phyloP scores from a whole-genome alignment of 2,888 invertebrate species.

The Platyscelio sp. region DNA sequence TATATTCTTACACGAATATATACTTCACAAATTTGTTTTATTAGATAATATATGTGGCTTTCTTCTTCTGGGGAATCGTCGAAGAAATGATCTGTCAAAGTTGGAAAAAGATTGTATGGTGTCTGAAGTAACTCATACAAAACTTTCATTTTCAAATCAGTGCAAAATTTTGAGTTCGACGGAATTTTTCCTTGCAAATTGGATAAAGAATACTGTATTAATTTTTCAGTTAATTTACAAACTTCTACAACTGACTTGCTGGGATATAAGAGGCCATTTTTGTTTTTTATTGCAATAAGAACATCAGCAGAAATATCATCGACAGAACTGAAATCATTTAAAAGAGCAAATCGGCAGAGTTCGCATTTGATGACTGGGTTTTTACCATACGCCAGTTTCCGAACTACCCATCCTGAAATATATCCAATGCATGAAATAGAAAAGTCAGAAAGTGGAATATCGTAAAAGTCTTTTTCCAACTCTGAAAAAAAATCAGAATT shows the following conservation, averaged over 20 bases:
- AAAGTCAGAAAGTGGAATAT: constrained; percentile 14
- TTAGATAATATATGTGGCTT: constrained; percentile 34
- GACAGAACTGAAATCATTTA: constrained; percentile 9
- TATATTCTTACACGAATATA: constrained; percentile 45
- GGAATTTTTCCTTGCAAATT: background rate
- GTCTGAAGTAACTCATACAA: constrained; percentile 44
- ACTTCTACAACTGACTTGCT: constrained; percentile 57
- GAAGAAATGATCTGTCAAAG: constrained; percentile 52
- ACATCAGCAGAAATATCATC: background rate
- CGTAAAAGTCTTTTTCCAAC: no score
- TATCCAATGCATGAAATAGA: background rate
- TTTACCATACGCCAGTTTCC: constrained; percentile 39
- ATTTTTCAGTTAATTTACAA: constrained; percentile 16
- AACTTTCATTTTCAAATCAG: constrained; percentile 51
- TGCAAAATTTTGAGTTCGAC: constrained; percentile 35
- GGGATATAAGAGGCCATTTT: constrained; percentile 47
- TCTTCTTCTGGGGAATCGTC: constrained; percentile 25
- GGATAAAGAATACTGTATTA: background rate
- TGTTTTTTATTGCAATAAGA: constrained; percentile 36
- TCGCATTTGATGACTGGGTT: constrained; percentile 39
- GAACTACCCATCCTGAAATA: constrained; percentile 41
- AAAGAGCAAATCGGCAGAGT: constrained; percentile 34
- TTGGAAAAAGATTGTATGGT: constrained; percentile 38
- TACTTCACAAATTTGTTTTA: constrained; percentile 27
- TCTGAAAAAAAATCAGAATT: no score